Percentiles rank a stretch among this genome's conserved stretches.
phyloP scores from a whole-genome alignment of 2,113 vertebrate species.

The Cryptotis parvus region DNA sequence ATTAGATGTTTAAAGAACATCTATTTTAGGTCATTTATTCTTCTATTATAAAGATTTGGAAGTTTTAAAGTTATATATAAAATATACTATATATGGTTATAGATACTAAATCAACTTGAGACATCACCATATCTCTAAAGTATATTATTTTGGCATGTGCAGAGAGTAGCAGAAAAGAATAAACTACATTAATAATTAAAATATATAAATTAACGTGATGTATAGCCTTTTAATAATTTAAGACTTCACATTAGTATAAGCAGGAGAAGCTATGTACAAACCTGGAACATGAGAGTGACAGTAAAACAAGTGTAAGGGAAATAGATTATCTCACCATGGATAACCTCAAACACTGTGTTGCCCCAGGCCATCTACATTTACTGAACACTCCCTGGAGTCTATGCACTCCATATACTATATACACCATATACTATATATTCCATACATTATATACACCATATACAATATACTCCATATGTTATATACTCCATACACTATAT shows the following conservation, averaged over 20 bases:
- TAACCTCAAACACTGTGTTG: neutral
- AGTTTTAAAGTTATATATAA: neutral
- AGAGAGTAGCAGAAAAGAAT: neutral
- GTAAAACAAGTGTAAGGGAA: neutral
- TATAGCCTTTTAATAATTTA: neutral
- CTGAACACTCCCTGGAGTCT: neutral
- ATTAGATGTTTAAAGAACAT: neutral
- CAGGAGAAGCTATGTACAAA: neutral
- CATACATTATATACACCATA: too few species aligned
- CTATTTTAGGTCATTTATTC: neutral
- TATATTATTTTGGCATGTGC: neutral
- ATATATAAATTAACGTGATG: neutral
- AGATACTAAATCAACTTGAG: neutral
- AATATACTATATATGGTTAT: neutral
- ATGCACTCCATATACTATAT: neutral
- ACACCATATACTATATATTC: too few species aligned
- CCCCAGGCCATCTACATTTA: neutral
- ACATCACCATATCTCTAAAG: neutral
- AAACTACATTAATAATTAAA: neutral
- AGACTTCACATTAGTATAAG: neutral
- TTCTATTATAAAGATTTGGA: neutral
- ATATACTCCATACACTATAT: too few species aligned
- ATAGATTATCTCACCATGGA: neutral
- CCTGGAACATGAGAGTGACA: neutral
- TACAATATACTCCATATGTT: too few species aligned